A percentile compares a stretch with the other conserved stretches of the same genome.
Evolutionary conservation across 2,113 vertebrate genomes (phyloP).

Genomic region (pig (Sus scrofa)): T2T-Sscrofa CM000820.6:141673501-141674000

Average conservation of each 20-base stretch:
- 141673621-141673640: no score
- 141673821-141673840: not conserved
- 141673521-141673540: not conserved
- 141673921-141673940: no score
- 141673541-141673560: not conserved
- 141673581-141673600: no score
- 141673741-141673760: not conserved
- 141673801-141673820: not conserved
- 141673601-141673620: no score
- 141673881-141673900: not conserved
- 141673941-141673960: not conserved
- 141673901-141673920: not conserved
- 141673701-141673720: no score
- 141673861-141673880: not conserved
- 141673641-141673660: no score
- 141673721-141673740: no score
- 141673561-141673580: no score
- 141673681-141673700: no score
- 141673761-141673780: not conserved
- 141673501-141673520: not conserved
- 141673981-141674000: not conserved
- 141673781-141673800: not conserved
- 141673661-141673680: no score
- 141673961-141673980: not conserved
- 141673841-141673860: rapidly evolving